Percentiles rank a stretch among this genome's conserved stretches.
Conservation (phyloP, 2,113 vertebrate genomes). For the Ammodytes marinus region DNA sequence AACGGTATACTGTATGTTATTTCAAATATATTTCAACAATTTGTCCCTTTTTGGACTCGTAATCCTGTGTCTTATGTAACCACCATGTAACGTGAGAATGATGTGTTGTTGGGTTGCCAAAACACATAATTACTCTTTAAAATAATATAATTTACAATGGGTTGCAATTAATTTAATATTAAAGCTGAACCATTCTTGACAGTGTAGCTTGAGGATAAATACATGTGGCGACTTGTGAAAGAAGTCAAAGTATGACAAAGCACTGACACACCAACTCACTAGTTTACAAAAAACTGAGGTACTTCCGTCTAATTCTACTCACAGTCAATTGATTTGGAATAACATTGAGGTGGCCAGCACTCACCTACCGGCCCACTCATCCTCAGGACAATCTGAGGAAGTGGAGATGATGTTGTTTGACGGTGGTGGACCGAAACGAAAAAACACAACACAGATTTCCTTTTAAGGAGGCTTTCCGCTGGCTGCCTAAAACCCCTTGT, state of each 20-base stretch:
- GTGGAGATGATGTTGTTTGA: slow-evolving; percentile 47
- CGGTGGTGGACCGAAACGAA: slow-evolving; percentile 25
- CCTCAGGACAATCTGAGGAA: slow-evolving; percentile 72
- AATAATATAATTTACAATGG: slow-evolving; percentile 17
- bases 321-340: slow-evolving; percentile 16
- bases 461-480: slow-evolving; percentile 63
- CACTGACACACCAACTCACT: slow-evolving; percentile 21
- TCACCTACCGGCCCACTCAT: slow-evolving; percentile 41
- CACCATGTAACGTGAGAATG: too few relatives aligned
- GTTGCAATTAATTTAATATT: slow-evolving; percentile 9
- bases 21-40: too few relatives aligned
- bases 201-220: slow-evolving; percentile 16
- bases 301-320: slow-evolving; percentile 2
- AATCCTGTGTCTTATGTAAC: too few relatives aligned
- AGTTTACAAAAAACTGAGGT: not conserved
- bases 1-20: not conserved
- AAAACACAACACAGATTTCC: slow-evolving; percentile 53
- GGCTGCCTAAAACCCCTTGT: slow-evolving; percentile 27
- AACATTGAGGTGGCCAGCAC: slow-evolving; percentile 7
- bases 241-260: slow-evolving; percentile 8
- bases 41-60: too few relatives aligned
- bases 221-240: not conserved
- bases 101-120: too few relatives aligned
- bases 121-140: not conserved
- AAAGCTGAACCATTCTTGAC: not conserved